Base-by-base conservation (phyloP, 2,797 vertebrate genomes). In the Perodicticus potto region DNA sequence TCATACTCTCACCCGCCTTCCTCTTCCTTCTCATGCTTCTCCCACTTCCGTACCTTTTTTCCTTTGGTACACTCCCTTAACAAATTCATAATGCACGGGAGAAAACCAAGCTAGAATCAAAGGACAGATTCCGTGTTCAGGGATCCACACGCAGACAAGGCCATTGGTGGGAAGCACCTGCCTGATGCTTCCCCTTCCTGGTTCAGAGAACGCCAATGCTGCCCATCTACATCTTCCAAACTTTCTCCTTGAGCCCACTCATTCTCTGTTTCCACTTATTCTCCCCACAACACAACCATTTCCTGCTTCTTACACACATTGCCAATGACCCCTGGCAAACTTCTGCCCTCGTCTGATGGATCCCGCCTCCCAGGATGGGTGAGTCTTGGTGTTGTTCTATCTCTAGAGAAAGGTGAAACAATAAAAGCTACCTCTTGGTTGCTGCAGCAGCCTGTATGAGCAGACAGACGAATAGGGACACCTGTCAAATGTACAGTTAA, bases 61-160 rank as follows among this genome's bases (percentile, higher is more conserved):
- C 49, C n/a, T 76, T 63, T 22, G 37, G 61, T 77, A 53, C 13
- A 27, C 25, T 85, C 27, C 65, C 17, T 40, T 83, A 65, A 83
- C 43, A 55, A 77, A 59, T 45, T 19, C 80, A 25, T 32, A 63
- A 70, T 6, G 25, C 32, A 4, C 8, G 9, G 70, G 53, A 2
- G 16, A 2, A 22, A 34, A 73, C 23, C 23, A 57, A 43, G 3
- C 73, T 80, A 43, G 25, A 59, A 65, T 43, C 27, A 80, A 73
- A 80, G 10, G 74, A 17, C 7, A 5, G 78, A 72, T 29, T 67
- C 32, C 43, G 14, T 6, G 9, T 29, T 61, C 4, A 27, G 32
- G 1, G 19, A 57, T 32, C 23, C 2, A 12, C 5, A 23, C 0
- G 23, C 16, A 40, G 8, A n/a, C 8, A 14, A 2, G 1, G 27